These are phyloP conservation scores for Syrista parreyssii DNA, from an alignment of 2,888 invertebrate species.

Conservation along the genomic window DNA sequence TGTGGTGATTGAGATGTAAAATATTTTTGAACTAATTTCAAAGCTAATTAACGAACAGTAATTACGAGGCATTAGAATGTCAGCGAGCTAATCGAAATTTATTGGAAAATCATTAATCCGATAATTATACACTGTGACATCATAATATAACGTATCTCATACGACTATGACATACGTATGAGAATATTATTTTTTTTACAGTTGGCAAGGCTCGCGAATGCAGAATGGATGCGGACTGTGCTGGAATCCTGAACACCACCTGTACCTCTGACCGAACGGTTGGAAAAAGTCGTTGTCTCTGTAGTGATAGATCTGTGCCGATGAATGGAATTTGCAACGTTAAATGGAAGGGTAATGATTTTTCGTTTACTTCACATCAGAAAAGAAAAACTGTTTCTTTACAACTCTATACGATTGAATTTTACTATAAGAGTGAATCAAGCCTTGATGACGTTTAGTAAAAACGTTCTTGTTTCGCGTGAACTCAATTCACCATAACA, in stretches of 20 bases:
- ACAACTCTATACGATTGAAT: neutral
- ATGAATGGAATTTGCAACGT: slow-evolving; percentile 75
- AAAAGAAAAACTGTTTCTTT: neutral
- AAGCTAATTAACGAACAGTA: neutral
- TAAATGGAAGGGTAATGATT: slow-evolving; percentile 71
- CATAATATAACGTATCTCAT: neutral
- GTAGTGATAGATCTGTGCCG: slow-evolving; percentile 77
- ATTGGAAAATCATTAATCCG: neutral
- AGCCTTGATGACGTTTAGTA: neutral
- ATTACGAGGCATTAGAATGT: neutral
- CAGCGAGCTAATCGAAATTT: neutral
- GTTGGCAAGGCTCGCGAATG: slow-evolving; percentile 72
- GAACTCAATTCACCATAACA: too few relatives aligned
- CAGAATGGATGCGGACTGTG: slow-evolving; percentile 73
- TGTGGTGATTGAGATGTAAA: neutral
- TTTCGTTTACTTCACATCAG: neutral
- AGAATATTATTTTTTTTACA: slow-evolving; percentile 27
- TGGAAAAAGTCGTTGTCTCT: slow-evolving; percentile 73
- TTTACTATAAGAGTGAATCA: too few relatives aligned
- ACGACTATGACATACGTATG: neutral
- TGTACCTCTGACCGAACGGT: slow-evolving; percentile 76
- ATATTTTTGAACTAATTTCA: neutral
- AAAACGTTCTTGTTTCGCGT: neutral
- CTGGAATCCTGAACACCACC: slow-evolving; percentile 73
- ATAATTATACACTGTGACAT: neutral